These are phyloP conservation scores for Melitaea athalia DNA, from an alignment of 2,888 invertebrate genomes.

Conservation along the genomic window DNA sequence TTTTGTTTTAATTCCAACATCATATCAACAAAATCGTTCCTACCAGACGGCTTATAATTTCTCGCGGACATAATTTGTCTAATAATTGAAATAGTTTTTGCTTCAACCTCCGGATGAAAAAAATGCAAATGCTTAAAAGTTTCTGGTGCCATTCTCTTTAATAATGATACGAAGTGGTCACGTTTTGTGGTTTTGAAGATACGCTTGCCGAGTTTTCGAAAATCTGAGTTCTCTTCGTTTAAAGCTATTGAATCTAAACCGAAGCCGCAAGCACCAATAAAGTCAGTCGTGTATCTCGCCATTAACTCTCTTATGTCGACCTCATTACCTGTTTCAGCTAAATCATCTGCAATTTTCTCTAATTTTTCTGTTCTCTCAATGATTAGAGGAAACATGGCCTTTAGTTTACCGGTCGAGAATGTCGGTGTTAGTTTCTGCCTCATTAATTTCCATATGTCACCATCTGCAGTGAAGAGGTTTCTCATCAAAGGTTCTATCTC, in stretches of 20 bases:
- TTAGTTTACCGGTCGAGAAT: slow-evolving; percentile 50
- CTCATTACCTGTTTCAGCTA: slow-evolving; percentile 40
- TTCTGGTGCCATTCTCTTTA: slow-evolving; percentile 46
- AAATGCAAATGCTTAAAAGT: slow-evolving; percentile 41
- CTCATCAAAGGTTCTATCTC: slow-evolving; percentile 46
- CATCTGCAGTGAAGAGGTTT: slow-evolving; percentile 51
- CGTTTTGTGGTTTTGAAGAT: slow-evolving; percentile 38
- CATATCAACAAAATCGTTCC: slow-evolving; percentile 56
- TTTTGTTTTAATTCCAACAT: slow-evolving; percentile 52
- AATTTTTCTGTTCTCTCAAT: slow-evolving; percentile 47
- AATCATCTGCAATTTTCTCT: slow-evolving; percentile 41
- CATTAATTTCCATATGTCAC: slow-evolving; percentile 53
- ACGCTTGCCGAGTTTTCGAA: slow-evolving; percentile 43
- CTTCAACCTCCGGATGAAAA: slow-evolving; percentile 41
- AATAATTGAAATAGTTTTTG: slow-evolving; percentile 45
- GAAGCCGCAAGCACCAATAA: slow-evolving; percentile 53
- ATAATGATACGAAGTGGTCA: slow-evolving; percentile 41
- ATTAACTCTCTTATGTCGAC: slow-evolving; percentile 50
- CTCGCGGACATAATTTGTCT: slow-evolving; percentile 47
- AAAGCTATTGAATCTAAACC: slow-evolving; percentile 50
- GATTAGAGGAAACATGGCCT: slow-evolving; percentile 54
- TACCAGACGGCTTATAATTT: slow-evolving; percentile 45
- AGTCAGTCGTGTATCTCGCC: slow-evolving; percentile 53
- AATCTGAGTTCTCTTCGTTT: slow-evolving; percentile 48
- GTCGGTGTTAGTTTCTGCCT: slow-evolving; percentile 53